Evolutionary conservation across 2,113 vertebrate genomes (phyloP).

Genomic region (Triplophysa dalaica): DNA sequence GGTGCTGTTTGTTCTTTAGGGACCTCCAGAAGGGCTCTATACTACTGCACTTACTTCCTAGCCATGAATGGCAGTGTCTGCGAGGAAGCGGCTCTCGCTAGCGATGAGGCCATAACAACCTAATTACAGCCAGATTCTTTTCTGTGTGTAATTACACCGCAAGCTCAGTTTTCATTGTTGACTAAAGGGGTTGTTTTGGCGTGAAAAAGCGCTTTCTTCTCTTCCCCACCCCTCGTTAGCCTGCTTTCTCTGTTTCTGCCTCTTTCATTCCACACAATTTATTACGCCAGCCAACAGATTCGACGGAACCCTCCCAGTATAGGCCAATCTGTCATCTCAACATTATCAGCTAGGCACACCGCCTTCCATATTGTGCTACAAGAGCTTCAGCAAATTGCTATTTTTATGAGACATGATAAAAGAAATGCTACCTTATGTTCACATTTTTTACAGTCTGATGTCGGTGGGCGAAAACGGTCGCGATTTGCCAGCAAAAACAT

Average conservation of each 20-base stretch:
- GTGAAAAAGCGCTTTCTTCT: constrained; percentile 51
- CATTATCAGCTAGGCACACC: constrained; percentile 91
- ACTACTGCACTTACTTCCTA: constrained; percentile 8
- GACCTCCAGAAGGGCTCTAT: constrained; percentile 26
- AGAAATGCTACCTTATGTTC: constrained; percentile 94
- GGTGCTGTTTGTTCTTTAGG: constrained; percentile 27
- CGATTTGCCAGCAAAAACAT: constrained; percentile 56
- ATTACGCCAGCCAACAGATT: constrained; percentile 76
- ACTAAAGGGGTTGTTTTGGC: constrained; percentile 68
- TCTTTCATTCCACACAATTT: constrained; percentile 74
- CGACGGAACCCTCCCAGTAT: constrained; percentile 86
- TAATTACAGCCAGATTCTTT: constrained; percentile 83
- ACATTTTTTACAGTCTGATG: constrained; percentile 86
- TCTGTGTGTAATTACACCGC: constrained; percentile 78
- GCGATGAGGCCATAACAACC: constrained; percentile 76
- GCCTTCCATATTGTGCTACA: constrained; percentile 93
- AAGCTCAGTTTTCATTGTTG: constrained; percentile 65
- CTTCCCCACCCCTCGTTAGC: constrained; percentile 43
- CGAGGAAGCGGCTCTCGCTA: constrained; percentile 71
- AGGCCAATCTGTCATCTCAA: constrained; percentile 92
- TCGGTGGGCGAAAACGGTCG: constrained; percentile 68
- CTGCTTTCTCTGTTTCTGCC: constrained; percentile 68
- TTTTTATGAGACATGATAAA: constrained; percentile 97
- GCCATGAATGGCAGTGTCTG: constrained; percentile 74
- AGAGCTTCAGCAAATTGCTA: constrained; percentile 93